Conservation (phyloP, 1,140 invertebrate genomes). For the Drosophila azteca region DNA sequence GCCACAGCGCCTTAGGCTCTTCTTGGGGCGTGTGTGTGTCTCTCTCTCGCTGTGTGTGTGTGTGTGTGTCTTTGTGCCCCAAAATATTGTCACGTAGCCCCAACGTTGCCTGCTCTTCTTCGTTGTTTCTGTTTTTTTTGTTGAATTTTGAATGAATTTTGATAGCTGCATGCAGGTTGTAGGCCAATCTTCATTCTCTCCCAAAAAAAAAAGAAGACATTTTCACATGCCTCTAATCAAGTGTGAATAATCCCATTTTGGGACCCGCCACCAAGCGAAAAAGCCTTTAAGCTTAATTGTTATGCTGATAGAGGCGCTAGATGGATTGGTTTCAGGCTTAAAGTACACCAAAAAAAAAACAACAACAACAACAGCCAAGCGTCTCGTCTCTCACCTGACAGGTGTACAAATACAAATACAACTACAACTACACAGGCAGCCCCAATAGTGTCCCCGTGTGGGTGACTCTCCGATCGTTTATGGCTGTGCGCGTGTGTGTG, state of each 20-base stretch:
- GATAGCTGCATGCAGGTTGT: conserved; percentile 43
- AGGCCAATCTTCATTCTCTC: background rate
- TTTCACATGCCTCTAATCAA: conserved; percentile 78
- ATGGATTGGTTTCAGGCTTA: conserved; percentile 68
- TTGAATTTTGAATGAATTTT: conserved; percentile 64
- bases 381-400: conserved; percentile 70
- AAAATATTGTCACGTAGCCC: conserved; percentile 68
- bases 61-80: background rate
- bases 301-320: conserved; percentile 81
- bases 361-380: conserved; percentile 38
- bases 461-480: background rate
- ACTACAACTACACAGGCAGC: conserved; percentile 44
- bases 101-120: conserved; percentile 4
- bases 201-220: conserved; percentile 22
- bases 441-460: conserved; percentile 2
- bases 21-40: background rate
- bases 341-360: conserved; percentile 7
- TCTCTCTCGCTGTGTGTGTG: too few relatives aligned
- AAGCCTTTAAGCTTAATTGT: conserved; percentile 79
- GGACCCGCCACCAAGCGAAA: conserved; percentile 56
- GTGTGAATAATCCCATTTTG: conserved; percentile 79
- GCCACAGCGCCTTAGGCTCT: background rate
- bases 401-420: conserved; percentile 62
- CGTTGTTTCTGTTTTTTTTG: background rate
- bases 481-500: conserved; percentile 21